phyloP scores from a whole-genome alignment of 2,888 invertebrate genomes.

The Ormyrus labotus region DNA sequence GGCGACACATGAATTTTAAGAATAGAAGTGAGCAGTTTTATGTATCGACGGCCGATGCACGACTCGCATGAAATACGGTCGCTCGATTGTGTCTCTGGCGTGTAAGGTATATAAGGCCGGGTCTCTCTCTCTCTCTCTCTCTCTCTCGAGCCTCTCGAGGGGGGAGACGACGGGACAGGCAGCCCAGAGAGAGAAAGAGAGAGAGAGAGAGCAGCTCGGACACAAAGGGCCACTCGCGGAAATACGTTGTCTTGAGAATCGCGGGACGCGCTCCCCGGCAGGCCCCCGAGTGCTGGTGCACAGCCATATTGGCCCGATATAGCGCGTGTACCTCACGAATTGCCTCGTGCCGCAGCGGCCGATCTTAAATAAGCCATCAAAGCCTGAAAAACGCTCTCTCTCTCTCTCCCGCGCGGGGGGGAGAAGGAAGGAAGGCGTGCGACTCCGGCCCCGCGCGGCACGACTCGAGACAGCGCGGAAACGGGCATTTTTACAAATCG shows the following conservation, averaged over 20 bases:
- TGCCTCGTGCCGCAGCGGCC: constrained; percentile 31
- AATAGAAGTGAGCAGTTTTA: constrained; percentile 55
- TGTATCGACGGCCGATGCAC: constrained; percentile 52
- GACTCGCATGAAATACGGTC: constrained; percentile 56
- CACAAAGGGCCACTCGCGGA: constrained; percentile 51
- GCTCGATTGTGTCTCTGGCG: constrained; percentile 30
- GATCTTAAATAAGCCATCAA: constrained; percentile 48
- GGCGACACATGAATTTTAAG: constrained; percentile 53
- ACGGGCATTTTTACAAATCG: no score
- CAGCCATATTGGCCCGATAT: constrained; percentile 22
- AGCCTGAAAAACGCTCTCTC: no score
- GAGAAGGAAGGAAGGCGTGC: background rate
- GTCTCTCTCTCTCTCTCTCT: no score
- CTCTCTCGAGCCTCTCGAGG: no score
- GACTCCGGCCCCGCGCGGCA: no score
- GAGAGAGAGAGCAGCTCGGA: background rate
- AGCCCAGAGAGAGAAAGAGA: no score
- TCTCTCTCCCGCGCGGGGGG: background rate
- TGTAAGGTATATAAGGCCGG: no score
- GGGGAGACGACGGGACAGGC: no score
- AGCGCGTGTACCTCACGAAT: constrained; percentile 51
- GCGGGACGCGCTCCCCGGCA: background rate
- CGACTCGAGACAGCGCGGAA: constrained; percentile 28
- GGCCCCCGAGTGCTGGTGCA: background rate
- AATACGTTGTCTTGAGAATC: constrained; percentile 50